These are phyloP conservation scores for Tangara arthus DNA, from an alignment of 2,797 vertebrate species.

Conservation along the genomic window DNA sequence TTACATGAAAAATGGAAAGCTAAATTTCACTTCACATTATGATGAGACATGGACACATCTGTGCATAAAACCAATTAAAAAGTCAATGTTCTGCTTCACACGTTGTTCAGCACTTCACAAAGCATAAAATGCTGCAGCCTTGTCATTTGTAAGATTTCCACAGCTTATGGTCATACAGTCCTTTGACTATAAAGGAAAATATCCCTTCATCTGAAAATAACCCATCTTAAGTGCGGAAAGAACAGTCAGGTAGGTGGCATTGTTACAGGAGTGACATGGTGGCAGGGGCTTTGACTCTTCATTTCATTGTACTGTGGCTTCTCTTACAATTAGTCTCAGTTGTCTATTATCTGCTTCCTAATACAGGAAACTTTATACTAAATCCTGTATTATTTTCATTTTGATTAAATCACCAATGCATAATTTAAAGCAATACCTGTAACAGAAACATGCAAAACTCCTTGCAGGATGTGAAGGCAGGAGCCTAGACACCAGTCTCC, in stretches of 20 bases:
- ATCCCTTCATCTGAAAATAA: background rate
- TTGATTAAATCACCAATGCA: background rate
- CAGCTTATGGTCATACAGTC: background rate
- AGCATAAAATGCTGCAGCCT: background rate
- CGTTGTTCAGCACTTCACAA: background rate
- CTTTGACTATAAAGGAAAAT: background rate
- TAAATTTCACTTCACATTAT: constrained; percentile 5
- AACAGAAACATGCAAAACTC: background rate
- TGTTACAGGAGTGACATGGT: background rate
- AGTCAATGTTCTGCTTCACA: background rate
- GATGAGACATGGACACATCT: background rate
- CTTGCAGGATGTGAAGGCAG: background rate
- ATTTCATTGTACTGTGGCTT: background rate
- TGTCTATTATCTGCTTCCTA: background rate
- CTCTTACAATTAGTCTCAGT: background rate
- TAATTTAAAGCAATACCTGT: background rate
- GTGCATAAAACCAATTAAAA: constrained; percentile 28
- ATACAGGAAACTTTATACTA: background rate
- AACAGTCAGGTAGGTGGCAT: background rate
- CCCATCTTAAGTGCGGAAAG: background rate
- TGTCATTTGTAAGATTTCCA: background rate
- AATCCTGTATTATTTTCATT: background rate
- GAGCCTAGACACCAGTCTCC: background rate
- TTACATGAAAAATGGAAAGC: background rate
- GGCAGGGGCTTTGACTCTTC: background rate